phyloP scores from a whole-genome alignment of 92 coral and sea anemone genomes.

The Epizoanthus ramosus region DNA sequence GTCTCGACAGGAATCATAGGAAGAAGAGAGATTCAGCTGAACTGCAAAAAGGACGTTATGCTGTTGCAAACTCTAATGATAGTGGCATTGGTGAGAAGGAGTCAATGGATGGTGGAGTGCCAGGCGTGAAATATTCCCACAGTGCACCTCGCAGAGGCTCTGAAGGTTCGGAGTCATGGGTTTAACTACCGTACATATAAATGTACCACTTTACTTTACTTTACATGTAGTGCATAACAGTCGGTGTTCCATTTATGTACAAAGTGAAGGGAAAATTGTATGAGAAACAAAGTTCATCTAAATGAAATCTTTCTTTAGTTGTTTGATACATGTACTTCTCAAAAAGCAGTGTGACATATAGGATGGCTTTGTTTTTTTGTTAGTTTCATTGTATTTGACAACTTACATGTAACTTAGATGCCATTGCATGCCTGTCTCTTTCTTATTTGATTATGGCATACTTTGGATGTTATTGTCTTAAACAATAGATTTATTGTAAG shows the following conservation, averaged over 20 bases:
- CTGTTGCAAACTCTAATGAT: slow-evolving; percentile 88
- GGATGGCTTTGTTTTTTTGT: too few species aligned
- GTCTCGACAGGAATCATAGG: slow-evolving; percentile 65
- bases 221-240: slow-evolving; percentile 18
- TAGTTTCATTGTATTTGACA: too few species aligned
- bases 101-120: slow-evolving; percentile 72
- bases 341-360: too few species aligned
- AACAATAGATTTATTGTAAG: too few species aligned
- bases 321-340: too few species aligned
- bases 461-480: too few species aligned
- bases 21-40: slow-evolving; percentile 77
- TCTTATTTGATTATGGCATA: too few species aligned
- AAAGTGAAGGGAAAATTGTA: neutral
- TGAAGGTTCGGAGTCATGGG: slow-evolving; percentile 98
- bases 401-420: too few species aligned
- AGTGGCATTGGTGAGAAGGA: slow-evolving; percentile 93
- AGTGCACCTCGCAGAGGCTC: slow-evolving; percentile 72
- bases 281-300: neutral
- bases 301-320: neutral
- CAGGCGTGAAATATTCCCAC: slow-evolving; percentile 72
- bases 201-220: too few species aligned
- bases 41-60: slow-evolving; percentile 73
- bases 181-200: slow-evolving; percentile 55
- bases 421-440: too few species aligned
- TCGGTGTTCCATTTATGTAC: neutral